Conservation (phyloP, 2,797 vertebrate species). For the Triplophysa yarkandensis region DNA sequence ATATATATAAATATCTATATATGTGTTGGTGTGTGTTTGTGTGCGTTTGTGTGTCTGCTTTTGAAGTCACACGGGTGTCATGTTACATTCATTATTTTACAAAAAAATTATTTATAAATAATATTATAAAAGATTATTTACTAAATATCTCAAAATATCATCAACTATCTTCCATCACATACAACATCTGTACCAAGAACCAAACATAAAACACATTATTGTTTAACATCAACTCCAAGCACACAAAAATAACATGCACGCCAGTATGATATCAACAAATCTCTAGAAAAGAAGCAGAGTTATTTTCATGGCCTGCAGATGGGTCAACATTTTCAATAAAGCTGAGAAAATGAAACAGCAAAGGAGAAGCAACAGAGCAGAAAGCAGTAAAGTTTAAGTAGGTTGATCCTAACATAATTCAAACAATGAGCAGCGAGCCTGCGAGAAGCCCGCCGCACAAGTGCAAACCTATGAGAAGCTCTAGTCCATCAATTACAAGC, state of each 20-base stretch:
- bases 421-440: slow-evolving; percentile 30
- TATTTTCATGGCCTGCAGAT: not conserved
- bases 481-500: slow-evolving; percentile 80
- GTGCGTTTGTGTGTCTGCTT: too few species aligned
- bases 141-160: not conserved
- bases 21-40: too few species aligned
- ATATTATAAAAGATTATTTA: not conserved
- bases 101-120: too few species aligned
- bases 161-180: not conserved
- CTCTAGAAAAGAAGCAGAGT: too few species aligned
- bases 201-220: too few species aligned
- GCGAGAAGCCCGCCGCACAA: slow-evolving; percentile 55
- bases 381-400: slow-evolving; percentile 18
- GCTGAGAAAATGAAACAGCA: not conserved
- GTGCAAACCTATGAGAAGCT: slow-evolving; percentile 69
- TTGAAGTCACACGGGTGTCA: too few species aligned
- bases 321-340: slow-evolving; percentile 21
- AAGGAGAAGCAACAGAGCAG: not conserved
- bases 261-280: not conserved
- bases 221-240: too few species aligned
- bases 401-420: slow-evolving; percentile 30
- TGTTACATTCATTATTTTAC: too few species aligned
- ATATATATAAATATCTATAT: too few species aligned
- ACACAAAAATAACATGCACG: not conserved
- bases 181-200: not conserved